Conservation (phyloP, 2,888 invertebrate species). For the Heliconius aoede region DNA sequence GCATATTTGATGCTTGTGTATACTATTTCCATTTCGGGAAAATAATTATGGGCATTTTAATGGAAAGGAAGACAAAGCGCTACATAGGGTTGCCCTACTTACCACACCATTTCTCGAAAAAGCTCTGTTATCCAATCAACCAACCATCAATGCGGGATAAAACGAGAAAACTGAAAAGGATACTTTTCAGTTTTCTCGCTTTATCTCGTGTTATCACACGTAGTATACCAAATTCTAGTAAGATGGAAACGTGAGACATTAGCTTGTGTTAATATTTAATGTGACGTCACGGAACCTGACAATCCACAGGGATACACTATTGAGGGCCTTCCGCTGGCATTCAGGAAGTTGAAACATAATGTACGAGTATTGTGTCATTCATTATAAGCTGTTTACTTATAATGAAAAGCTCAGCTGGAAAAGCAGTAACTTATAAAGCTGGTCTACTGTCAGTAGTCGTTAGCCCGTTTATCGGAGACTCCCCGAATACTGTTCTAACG, state of each 20-base stretch:
- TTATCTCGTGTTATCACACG: too few relatives aligned
- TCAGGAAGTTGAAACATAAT: not conserved
- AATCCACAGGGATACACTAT: conserved; percentile 41
- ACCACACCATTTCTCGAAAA: not conserved
- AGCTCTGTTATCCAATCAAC: too few relatives aligned
- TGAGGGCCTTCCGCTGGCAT: conserved; percentile 30
- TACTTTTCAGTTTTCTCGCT: too few relatives aligned
- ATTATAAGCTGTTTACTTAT: not conserved
- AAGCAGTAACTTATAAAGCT: too few relatives aligned
- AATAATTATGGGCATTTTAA: not conserved
- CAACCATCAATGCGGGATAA: too few relatives aligned
- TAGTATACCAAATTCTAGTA: not conserved
- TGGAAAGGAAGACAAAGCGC: not conserved
- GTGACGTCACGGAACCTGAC: conserved; percentile 47
- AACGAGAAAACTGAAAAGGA: not conserved
- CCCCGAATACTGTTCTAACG: too few relatives aligned
- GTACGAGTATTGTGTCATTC: not conserved
- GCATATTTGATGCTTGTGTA: not conserved
- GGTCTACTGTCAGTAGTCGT: too few relatives aligned
- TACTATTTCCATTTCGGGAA: not conserved
- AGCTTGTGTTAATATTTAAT: conserved; percentile 62
- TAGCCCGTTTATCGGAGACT: too few relatives aligned
- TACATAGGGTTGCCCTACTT: not conserved
- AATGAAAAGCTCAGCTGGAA: too few relatives aligned
- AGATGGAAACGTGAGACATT: conserved; percentile 52